Evolutionary conservation across 2,113 vertebrate genomes (phyloP), one percentile per base, ranked within the genome.

Genomic region (Cepphus grylle): DNA sequence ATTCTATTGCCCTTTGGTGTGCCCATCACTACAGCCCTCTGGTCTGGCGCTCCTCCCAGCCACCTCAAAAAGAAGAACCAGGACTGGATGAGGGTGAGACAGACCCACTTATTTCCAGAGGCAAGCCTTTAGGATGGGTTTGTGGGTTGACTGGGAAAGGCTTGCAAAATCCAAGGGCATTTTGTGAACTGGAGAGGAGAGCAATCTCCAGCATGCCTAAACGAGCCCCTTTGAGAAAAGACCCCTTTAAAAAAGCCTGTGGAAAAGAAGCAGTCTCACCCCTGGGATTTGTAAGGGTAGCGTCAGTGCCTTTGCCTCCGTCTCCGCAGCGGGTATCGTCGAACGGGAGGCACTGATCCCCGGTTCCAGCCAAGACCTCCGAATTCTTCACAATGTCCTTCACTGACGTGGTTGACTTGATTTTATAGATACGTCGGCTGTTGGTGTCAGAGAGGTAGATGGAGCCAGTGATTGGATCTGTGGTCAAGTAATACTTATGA

Each of bases 241-340:
- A 36, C 22, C 49, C 53, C 26, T 66, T 71, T 45, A 69, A 82
- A 79, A 84, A 63, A 52, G 7, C 45, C 69, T 20, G 30, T 32
- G 45, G 34, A 83, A 59, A 94, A 95, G 76, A 76, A 91, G 61
- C 15, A 78, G 55, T 55, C 95, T 96, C 98, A 99, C 99, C 99
- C 98, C 99, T 98, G 45, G 99, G 99, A 92, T 99, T 99, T 66
- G 99, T 99, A 32, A 99, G 99, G 0, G 99, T 99, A 87, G 99
- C 99, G 88, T 99, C 99, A 1, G 98, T 98, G 19, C 99, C 99
- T 96, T 99, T 99, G 36, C 99, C 99, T 63, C 99, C 99, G 16
- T 99, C 99, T n/a, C 99, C 99, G 0, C 99, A 99, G 92, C 99
- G 99, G 2, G 98, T 98, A 52, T 99, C 99, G 30, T 99, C 99